A percentile compares a stretch with the other conserved stretches of the same genome.
These are phyloP conservation scores for Ceyx margarethae DNA, from an alignment of 2,113 vertebrate species.

Conservation along the genomic window DNA sequence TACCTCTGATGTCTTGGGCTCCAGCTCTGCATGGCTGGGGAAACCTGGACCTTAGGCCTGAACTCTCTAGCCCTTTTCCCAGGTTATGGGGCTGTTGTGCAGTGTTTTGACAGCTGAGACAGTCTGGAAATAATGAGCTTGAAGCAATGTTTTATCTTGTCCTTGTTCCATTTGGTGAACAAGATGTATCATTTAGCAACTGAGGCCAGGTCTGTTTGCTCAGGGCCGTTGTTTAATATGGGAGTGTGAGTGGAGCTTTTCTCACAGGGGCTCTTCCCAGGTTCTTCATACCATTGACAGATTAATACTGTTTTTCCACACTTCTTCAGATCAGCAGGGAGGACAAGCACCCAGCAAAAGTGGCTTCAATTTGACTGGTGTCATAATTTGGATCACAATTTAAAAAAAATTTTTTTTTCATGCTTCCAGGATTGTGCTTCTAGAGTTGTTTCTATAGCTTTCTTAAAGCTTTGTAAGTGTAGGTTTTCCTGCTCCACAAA, in stretches of 20 bases:
- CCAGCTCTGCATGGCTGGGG: accelerated
- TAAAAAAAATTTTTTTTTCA: background rate
- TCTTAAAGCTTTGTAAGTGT: background rate
- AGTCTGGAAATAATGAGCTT: background rate
- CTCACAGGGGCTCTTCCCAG: background rate
- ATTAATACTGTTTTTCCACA: background rate
- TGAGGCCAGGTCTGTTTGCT: background rate
- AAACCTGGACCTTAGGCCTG: background rate
- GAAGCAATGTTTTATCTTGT: background rate
- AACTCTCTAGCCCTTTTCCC: background rate
- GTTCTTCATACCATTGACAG: background rate
- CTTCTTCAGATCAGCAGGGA: background rate
- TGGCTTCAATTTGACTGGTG: background rate
- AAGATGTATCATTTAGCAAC: background rate
- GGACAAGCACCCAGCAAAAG: background rate
- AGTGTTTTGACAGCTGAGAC: background rate
- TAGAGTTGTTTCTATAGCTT: background rate
- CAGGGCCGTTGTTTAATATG: background rate
- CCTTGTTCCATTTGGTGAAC: background rate
- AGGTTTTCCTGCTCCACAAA: background rate
- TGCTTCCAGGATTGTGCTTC: background rate
- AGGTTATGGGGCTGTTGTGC: background rate
- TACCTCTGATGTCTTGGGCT: accelerated
- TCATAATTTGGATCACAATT: background rate
- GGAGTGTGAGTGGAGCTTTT: background rate